Base-by-base conservation (phyloP, 2,888 invertebrate species). In the Parnassius orleans region DNA sequence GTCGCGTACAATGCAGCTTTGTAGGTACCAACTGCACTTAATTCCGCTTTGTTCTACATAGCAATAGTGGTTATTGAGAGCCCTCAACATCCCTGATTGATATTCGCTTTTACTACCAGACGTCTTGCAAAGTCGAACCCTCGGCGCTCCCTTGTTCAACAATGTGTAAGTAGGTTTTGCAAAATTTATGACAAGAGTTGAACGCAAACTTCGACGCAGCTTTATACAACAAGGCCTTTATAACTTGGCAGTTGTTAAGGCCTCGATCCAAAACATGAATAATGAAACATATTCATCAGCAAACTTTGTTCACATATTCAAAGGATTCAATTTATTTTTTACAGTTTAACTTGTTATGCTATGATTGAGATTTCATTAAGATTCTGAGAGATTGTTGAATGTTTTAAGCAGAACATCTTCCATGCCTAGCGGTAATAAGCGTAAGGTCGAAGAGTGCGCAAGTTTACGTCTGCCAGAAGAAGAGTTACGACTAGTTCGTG, bases 31-130 rank as follows among this genome's bases (percentile, higher is more conserved):
- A 60, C 67, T 65, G 67, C 78, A 83, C 84, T 83, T 77, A 79
- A 85, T 82, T 83, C 74, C 77, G 75, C 83, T 87, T 90, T 90
- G 87, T 90, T 85, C 84, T 75, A 78, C 80, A 53, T 78, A 70
- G 83, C 81, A 83, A 82, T 80, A 73, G 79, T 72, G 72, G 74
- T 69, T 72, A 77, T 83, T 72, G 71, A 87, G 84, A 74, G 79
- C 79, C 69, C 86, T 88, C 72, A 71, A 76, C 76, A 76, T 74
- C 77, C 79, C 79, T 83, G 81, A 85, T 87, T 85, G 87, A 82
- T 81, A 83, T 88, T 86, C 83, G 81, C 76, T 77, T 78, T 72
- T 76, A 58, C 62, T 64, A 72, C 78, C 76, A 77, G 78, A 77
- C 78, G 73, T 71, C 75, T 75, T 73, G 69, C 63, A 73, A 81